Base-by-base conservation (phyloP, 2,113 vertebrate species). In the Eleginops maclovinus region DNA sequence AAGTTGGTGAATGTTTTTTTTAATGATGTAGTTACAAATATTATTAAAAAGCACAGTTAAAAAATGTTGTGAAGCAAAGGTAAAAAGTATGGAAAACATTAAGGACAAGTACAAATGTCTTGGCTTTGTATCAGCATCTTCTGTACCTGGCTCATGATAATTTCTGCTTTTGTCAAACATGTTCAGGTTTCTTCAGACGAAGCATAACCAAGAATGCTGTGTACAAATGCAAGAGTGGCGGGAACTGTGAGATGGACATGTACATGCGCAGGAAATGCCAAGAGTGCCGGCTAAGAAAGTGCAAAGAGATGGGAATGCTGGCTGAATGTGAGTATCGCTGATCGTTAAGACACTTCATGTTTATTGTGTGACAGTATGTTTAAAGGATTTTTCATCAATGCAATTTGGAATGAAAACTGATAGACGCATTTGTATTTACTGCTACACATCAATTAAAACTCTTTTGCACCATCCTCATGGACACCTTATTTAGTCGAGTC, bases 161-260 rank as follows among this genome's bases (percentile, higher is more conserved):
- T 31, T 15, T 0, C 14, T n/a, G 21, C 2, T 81, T 74, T 55
- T 61, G 4, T 56, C 36, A 4, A 43, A 41, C 16, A 2, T 54
- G 9, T 50, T 9, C 85, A 99, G 98, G 98, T 58, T 99, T 99
- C 93, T 99, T 99, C 94, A 95, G 98, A 88, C 95, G 98, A 84
- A 99, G 98, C 85, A 98, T 99, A 72, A 99, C 98, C n/a, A 99
- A 99, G 93, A 99, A 99, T 0, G 98, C 98, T 0, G 95, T 97
- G 62, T 99, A 99, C 93, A 99, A 97, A 85, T 99, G 98, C 90
- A 99, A 99, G 92, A 99, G 95, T 0, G 98, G 97, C 19, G 97
- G 98, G 64, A 97, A 95, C 94, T 99, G 98, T 4, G 98, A 99
- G 93, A 99, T 99, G 98, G 98, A 99, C 86, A 99, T 99, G 98